These are phyloP conservation scores for Eretmochelys imbricata DNA, from an alignment of 2,113 vertebrate genomes.

Conservation along the genomic window DNA sequence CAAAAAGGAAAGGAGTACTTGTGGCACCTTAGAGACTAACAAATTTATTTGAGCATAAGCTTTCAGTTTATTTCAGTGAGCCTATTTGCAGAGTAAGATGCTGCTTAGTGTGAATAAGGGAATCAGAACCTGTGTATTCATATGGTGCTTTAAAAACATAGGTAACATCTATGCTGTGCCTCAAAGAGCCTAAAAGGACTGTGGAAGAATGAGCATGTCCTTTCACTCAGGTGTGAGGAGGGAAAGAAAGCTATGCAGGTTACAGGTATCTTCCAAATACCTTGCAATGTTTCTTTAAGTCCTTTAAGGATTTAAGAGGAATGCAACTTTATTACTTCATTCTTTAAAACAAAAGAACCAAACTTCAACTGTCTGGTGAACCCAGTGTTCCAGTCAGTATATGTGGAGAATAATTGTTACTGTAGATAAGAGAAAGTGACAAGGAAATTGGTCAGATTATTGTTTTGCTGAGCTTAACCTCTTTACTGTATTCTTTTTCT, in stretches of 20 bases:
- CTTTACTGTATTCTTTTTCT: not conserved
- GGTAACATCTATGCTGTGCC: not conserved
- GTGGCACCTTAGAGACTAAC: too few relatives aligned
- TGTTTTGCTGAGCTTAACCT: not conserved
- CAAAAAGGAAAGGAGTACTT: too few relatives aligned
- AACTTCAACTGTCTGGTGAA: not conserved
- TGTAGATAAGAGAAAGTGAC: not conserved
- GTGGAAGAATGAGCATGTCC: not conserved
- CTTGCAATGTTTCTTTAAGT: not conserved
- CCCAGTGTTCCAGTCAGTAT: not conserved
- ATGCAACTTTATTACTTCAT: not conserved
- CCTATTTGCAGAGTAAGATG: not conserved
- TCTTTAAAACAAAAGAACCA: not conserved
- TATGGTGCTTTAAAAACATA: not conserved
- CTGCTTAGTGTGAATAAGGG: not conserved
- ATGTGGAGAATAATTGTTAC: not conserved
- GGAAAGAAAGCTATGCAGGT: not conserved
- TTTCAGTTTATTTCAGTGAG: not conserved
- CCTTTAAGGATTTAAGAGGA: not conserved
- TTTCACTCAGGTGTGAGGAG: not conserved
- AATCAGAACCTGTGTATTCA: not conserved
- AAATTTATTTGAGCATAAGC: too few relatives aligned
- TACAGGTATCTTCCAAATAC: not conserved
- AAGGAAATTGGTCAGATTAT: not conserved
- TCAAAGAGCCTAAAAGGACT: not conserved